Evolutionary conservation across 2,113 vertebrate species (phyloP), one percentile per base, ranked within the genome.

Genomic region (Arizona elegans): DNA sequence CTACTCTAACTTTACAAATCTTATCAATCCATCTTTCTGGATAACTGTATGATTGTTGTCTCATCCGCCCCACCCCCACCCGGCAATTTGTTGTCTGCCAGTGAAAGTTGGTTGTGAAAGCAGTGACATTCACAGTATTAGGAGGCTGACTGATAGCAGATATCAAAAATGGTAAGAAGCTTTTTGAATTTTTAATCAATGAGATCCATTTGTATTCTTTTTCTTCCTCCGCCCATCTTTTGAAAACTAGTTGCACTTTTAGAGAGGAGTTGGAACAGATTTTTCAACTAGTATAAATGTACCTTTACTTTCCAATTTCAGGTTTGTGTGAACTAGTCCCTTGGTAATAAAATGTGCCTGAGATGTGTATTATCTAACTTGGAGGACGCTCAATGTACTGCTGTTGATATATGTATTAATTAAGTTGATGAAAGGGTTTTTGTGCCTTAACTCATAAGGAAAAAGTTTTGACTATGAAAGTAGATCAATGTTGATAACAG

Each of bases 101-200:
- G 59, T 59, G n/a, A 52, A 0, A n/a, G 43, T 89, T 81, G 90
- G 65, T 89, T 88, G 53, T 92, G 62, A 55, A 92, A 92, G 85
- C 6, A 15, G 65, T 90, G 89, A 65, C 5, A 29, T 87, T 59
- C 23, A 12, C 47, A 88, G 53, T 21, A 53, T 86, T 59, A 65
- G 70, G 54, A 26, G 2, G 7, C 55, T 91, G 54, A 43, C 23
- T 56, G 9, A 85, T 50, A 90, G 55, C 70, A 90, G 55, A 88
- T 93, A 75, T 86, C 70, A 86, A 75, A 50, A 93, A 92, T 65
- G 70, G 47, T 93, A 92, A 93, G 55, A 52, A 86, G 70, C 43
- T 86, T 89, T 89, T 89, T 89, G 55, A 86, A 93, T 92, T 86
- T 50, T 86, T 89, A 91, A 91, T 93, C 87, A 53, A 24, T 59